Base-by-base conservation (phyloP, 2,797 vertebrate genomes). In the Carapus acus region DNA sequence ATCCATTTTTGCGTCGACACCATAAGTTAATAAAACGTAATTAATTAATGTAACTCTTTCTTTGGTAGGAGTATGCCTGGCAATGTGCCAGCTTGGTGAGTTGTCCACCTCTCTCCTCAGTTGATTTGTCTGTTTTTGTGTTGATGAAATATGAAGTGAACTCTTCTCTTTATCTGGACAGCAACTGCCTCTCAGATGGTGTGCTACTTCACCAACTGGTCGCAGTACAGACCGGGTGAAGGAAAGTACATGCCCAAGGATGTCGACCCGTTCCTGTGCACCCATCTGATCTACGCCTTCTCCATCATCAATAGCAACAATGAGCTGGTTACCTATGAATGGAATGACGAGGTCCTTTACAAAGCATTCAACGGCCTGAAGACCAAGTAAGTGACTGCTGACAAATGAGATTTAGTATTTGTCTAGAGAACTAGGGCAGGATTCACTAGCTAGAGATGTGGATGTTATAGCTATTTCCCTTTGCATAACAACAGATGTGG, bases 191-290 rank as follows among this genome's bases (percentile, higher is more conserved):
- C 78, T 34, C 77, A 83, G 51, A 78, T 90, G 65, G 78, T 85
- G 34, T 90, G 88, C 58, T 89, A 89, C 75, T 88, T 88, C 63
- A 88, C 88, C 56, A 90, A 86, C 69, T 91, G 90, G 91, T 88
- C 90, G 38, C 87, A 86, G 51, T 88, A 82, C 59, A 83, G 90
- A 47, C 83, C 86, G 0, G 73, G 68, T 6, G 42, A 56, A 8
- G 84, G 83, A 31, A 86, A 76, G 4, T 72, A 83, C 77, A 65
- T 65, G 37, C 88, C 88, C 1, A 55, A 39, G 4, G 76, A 89
- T 51, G 77, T 90, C 49, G 84, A 90, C 43, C 86, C 88, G 3
- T 51, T 76, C 70, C 82, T 90, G 42, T 90, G 88, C 49, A 90
- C 87, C 13, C 86, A 88, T 55, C 67, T 90, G 53, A 78, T 88